Evolutionary conservation across 2,888 invertebrate genomes (phyloP).

Genomic region (Hesperia comma): DNA sequence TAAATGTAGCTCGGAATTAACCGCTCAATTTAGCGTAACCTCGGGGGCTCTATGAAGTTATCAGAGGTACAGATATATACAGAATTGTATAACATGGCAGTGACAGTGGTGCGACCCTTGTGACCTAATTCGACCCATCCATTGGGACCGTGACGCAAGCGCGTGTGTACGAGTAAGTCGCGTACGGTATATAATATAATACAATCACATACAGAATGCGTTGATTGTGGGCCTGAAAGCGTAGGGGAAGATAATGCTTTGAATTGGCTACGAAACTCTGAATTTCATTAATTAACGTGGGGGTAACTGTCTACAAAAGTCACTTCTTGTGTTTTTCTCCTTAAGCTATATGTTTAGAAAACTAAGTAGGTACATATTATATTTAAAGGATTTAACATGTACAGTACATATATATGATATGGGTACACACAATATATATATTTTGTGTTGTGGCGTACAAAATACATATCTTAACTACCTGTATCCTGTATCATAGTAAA

Average conservation of each 20-base stretch:
- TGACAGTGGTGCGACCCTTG: slow-evolving; percentile 78
- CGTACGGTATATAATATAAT: slow-evolving; percentile 7
- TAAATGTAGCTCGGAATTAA: neutral
- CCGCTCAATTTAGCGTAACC: slow-evolving; percentile 33
- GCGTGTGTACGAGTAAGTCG: slow-evolving; percentile 47
- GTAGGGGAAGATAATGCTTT: neutral
- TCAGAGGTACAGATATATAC: slow-evolving; percentile 36
- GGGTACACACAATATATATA: no score
- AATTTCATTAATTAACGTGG: no score
- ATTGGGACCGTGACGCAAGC: slow-evolving; percentile 71
- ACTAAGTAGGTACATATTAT: no score
- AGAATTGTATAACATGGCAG: slow-evolving; percentile 56
- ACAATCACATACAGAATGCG: slow-evolving; percentile 17
- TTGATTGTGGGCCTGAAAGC: neutral
- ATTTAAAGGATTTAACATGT: no score
- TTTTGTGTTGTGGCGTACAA: no score
- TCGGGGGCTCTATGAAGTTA: slow-evolving; percentile 24
- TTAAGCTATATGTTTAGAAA: no score
- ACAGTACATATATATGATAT: no score
- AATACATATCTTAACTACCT: no score
- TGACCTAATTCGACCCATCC: slow-evolving; percentile 79
- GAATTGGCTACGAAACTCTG: no score
- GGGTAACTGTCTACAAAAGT: no score
- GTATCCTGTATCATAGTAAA: no score
- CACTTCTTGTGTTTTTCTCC: no score